Evolutionary conservation across 2,797 vertebrate species (phyloP), one percentile per base, ranked within the genome.

Genomic region (Phoeniculus purpureus): DNA sequence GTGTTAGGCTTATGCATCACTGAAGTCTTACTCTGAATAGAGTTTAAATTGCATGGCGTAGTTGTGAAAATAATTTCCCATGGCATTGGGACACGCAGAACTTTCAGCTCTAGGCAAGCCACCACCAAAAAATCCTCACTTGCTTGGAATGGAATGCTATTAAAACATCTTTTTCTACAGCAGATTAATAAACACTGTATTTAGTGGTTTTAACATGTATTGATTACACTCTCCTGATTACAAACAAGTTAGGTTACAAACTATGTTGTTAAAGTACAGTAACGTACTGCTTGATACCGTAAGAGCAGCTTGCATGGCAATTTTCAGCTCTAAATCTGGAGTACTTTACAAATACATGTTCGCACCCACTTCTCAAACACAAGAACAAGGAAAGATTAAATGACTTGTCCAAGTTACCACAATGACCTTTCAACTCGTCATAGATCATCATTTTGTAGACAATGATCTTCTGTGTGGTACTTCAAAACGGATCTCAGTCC

Each of bases 331-430:
- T 65, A 27, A 59, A 60, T 61, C 71, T 64, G 65, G 71, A 84
- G 26, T 26, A 71, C 71, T 79, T 64, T 11, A 37, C 21, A 92
- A 55, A 80, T 37, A 13, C 2, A 70, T 29, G 59, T 93, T 90
- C 86, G 91, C 32, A 94, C 20, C 32, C 43, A 81, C 81, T 94
- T 78, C 81, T 82, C 55, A 85, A 83, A 86, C 68, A 93, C 52
- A 58, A 43, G 50, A 90, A 91, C 85, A 76, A 60, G 47, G 54
- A n/a, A 89, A 70, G 73, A 74, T 34, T 31, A 94, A 89, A 82
- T 59, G 47, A 74, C 26, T 68, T 59, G 29, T 70, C 21, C 60
- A 81, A 89, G 32, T 51, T 54, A 48, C 67, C 37, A 87, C 19
- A 85, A 29, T 5, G 48, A 79, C 40, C 52, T 89, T 93, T 66